phyloP scores from a whole-genome alignment of 2,797 vertebrate genomes.

The Threskiornis aethiopicus region DNA sequence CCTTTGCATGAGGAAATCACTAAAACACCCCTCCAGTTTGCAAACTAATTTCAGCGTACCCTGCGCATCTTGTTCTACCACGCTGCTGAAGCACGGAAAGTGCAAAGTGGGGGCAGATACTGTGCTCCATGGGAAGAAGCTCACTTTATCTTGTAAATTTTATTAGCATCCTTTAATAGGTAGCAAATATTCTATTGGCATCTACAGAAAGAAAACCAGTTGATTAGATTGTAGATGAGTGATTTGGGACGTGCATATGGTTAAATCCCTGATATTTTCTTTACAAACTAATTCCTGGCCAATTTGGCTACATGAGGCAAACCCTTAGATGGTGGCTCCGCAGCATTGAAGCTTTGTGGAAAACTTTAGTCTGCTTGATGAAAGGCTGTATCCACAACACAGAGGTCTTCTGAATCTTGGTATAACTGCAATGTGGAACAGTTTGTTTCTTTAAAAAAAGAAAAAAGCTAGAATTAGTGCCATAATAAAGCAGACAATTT shows the following conservation, averaged over 20 bases:
- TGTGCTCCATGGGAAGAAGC: background rate
- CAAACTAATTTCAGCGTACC: background rate
- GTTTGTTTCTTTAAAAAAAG: background rate
- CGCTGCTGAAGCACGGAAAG: background rate
- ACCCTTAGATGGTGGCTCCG: background rate
- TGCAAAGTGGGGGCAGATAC: background rate
- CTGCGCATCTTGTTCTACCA: background rate
- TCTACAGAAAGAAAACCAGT: background rate
- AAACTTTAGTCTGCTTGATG: constrained; percentile 12
- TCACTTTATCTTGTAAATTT: background rate
- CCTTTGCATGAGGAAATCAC: constrained; percentile 10
- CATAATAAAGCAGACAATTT: constrained; percentile 1
- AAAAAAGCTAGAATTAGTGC: background rate
- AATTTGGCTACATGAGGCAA: background rate
- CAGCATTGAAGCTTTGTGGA: background rate
- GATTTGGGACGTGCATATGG: background rate
- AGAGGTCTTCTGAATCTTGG: background rate
- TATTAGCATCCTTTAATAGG: background rate
- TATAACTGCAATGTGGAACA: background rate
- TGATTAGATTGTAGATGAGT: background rate
- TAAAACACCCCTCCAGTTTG: background rate
- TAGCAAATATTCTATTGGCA: background rate
- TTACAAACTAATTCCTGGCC: constrained; percentile 8
- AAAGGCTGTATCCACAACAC: constrained; percentile 31
- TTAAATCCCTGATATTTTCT: constrained; percentile 17